These are phyloP conservation scores for Sminthurides aquaticus DNA, from an alignment of 2,888 invertebrate species.

Conservation along the genomic window DNA sequence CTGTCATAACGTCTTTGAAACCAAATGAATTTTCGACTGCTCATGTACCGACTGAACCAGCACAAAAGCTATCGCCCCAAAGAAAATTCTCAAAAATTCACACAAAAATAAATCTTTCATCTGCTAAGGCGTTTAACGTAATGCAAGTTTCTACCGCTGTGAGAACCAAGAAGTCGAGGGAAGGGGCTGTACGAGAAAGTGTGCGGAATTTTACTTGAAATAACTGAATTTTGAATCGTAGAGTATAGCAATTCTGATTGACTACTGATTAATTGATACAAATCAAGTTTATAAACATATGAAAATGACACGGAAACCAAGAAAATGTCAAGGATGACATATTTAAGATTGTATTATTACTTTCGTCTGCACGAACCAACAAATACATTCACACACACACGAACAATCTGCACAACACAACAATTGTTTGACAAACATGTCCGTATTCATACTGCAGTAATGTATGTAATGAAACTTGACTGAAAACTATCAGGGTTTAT, in stretches of 20 bases:
- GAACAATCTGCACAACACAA: neutral
- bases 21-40: too few relatives aligned
- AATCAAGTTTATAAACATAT: neutral
- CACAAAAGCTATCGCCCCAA: too few relatives aligned
- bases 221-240: neutral
- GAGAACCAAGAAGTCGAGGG: neutral
- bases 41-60: too few relatives aligned
- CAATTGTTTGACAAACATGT: neutral
- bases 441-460: neutral
- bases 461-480: neutral
- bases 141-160: neutral
- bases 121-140: too few relatives aligned
- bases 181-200: neutral
- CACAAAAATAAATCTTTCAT: too few relatives aligned
- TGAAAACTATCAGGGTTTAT: neutral
- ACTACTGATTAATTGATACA: neutral
- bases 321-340: neutral
- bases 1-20: too few relatives aligned
- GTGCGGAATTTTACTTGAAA: neutral
- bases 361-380: neutral
- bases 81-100: too few relatives aligned
- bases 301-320: neutral
- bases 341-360: neutral
- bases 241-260: neutral
- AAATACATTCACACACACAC: neutral